Evolutionary conservation across 2,888 invertebrate genomes (phyloP), one percentile per base, ranked within the genome.

Genomic region (Xylocampa areola): DNA sequence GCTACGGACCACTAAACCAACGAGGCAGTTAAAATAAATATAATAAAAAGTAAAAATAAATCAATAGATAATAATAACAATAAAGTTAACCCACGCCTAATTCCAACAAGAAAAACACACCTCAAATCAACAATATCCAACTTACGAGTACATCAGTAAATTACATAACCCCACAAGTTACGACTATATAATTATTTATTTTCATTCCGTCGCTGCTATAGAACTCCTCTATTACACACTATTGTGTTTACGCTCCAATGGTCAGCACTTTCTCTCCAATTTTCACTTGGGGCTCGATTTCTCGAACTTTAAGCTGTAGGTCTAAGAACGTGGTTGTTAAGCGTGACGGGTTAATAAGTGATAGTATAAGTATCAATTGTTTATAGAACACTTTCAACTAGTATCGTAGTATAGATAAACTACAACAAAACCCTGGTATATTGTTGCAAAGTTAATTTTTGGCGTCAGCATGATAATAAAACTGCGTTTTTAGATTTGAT

Each of bases 171-270:
- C 8, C 5, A 5, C 8, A 23, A 4, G 6, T 35, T 40, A 27
- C 32, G 47, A 14, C 7, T 27, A 62, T 35, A 40, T 37, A 68
- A 74, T 68, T 52, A 60, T 50, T 23, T 36, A 8, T 48, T 51
- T 33, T 47, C 25, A 47, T 62, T 51, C 43, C 52, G 40, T 27
- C 47, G 25, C 23, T 33, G 19, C n/a, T 13, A 14, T 19, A 32
- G 6, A 37, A 19, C 37, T 17, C 48, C 5, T 29, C 17, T 16
- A 17, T 48, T 36, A 61, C 48, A 37, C 25, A 16, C 58, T 25
- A 78, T 78, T 78, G 78, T 78, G 41, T 78, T 77, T 51, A 55
- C 68, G 79, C 57, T 73, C 69, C 54, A 78, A 69, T 69, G 70
- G 68, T n/a, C 13, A 19, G 13, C 11, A 37, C 71, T 73, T 73